phyloP scores from a whole-genome alignment of 2,888 invertebrate genomes.

The Drosophila incognita region DNA sequence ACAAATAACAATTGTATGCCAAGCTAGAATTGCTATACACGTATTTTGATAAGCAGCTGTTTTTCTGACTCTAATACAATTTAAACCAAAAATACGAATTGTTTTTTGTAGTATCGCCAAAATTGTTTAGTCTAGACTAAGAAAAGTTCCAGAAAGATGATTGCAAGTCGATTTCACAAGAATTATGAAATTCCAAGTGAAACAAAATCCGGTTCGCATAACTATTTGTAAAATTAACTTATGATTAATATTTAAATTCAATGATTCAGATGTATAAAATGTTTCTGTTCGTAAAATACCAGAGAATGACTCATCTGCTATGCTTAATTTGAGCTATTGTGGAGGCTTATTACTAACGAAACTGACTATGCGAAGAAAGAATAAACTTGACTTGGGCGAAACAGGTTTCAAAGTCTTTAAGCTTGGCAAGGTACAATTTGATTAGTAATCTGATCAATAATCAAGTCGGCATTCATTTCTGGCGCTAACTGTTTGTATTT shows the following conservation, averaged over 20 bases:
- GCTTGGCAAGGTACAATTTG: slow-evolving; percentile 9
- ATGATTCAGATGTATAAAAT: background rate
- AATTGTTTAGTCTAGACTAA: background rate
- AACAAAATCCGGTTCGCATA: background rate
- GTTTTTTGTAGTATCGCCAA: background rate
- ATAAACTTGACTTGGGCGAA: background rate
- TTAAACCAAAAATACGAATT: background rate
- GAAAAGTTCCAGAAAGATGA: background rate
- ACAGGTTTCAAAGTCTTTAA: slow-evolving; percentile 15
- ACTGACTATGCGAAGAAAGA: slow-evolving; percentile 2
- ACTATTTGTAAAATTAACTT: background rate
- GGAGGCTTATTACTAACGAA: background rate
- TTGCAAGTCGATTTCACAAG: background rate
- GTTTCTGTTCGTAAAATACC: background rate
- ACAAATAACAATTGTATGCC: background rate
- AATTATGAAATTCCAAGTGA: background rate
- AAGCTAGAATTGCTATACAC: background rate
- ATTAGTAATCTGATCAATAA: slow-evolving; percentile 4
- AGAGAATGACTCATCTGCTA: slow-evolving; percentile 11
- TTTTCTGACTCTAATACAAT: background rate
- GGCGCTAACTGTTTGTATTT: slow-evolving; percentile 26
- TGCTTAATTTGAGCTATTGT: background rate
- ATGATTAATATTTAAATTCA: background rate
- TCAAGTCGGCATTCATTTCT: slow-evolving; percentile 20
- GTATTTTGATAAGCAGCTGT: background rate